Conservation (phyloP, 2,888 invertebrate genomes). For the Perizoma affinitatum region DNA sequence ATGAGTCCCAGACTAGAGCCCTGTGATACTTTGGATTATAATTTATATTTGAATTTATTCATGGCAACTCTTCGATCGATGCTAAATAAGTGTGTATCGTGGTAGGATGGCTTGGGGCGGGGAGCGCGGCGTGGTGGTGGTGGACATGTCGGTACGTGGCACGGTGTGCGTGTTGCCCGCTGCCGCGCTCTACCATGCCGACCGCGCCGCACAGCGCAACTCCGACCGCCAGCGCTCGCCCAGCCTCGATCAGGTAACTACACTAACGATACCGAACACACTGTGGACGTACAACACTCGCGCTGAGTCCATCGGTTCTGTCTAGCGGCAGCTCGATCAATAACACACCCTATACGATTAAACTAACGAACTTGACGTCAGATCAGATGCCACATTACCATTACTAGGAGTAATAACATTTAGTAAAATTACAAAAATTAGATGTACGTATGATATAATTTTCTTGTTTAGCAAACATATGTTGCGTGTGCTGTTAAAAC, state of each 20-base stretch:
- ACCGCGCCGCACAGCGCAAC: slow-evolving; percentile 86
- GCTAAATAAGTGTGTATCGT: background rate
- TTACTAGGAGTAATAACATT: background rate
- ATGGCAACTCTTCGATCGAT: no score
- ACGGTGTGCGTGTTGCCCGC: slow-evolving; percentile 95
- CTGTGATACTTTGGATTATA: background rate
- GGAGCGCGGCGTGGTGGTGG: slow-evolving; percentile 97
- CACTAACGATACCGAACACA: slow-evolving; percentile 13
- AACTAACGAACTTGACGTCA: background rate
- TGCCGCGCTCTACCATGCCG: slow-evolving; percentile 95
- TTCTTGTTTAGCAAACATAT: background rate
- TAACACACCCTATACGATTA: background rate
- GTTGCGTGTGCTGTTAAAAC: slow-evolving; percentile 13
- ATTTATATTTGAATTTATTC: no score
- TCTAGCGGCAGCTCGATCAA: background rate
- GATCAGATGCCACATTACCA: background rate
- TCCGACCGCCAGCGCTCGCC: slow-evolving; percentile 90
- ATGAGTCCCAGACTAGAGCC: background rate
- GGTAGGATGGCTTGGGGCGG: slow-evolving; percentile 98
- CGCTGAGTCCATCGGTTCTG: background rate
- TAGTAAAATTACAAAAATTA: background rate
- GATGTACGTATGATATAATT: no score
- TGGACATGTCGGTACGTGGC: slow-evolving; percentile 96
- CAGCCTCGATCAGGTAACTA: slow-evolving; percentile 93
- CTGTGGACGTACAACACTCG: background rate